Evolutionary conservation across 2,113 vertebrate species (phyloP).

Genomic region (Eleginops maclovinus): DNA sequence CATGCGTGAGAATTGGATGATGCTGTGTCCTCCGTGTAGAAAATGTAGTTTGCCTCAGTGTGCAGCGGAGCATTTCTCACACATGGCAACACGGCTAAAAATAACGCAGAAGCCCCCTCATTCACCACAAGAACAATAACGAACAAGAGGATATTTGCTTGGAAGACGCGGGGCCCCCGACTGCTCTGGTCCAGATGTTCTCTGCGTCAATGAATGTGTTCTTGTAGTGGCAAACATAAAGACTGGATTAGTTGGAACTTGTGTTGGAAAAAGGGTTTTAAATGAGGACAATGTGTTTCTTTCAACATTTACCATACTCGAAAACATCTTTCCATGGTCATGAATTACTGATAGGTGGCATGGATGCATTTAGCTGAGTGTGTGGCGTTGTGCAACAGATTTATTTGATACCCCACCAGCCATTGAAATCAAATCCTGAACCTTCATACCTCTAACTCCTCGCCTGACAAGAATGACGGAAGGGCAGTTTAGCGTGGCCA

Average conservation of each 20-base stretch:
- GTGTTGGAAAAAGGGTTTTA: background rate
- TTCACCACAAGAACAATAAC: slow-evolving; percentile 20
- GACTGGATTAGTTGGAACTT: background rate
- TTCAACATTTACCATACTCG: background rate
- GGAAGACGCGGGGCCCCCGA: slow-evolving; percentile 18
- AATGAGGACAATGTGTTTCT: background rate
- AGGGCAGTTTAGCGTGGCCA: slow-evolving; percentile 50
- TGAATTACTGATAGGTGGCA: background rate
- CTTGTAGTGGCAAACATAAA: background rate
- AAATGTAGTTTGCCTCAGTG: slow-evolving; percentile 35
- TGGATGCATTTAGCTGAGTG: background rate
- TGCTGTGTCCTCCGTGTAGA: slow-evolving; percentile 10
- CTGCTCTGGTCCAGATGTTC: slow-evolving; percentile 8
- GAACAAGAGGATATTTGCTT: slow-evolving; percentile 33
- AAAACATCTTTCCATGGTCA: background rate
- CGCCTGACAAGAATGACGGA: slow-evolving; percentile 25
- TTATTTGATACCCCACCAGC: background rate
- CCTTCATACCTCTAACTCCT: slow-evolving; percentile 7
- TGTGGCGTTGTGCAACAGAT: background rate
- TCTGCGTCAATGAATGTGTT: background rate
- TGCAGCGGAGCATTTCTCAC: slow-evolving; percentile 40
- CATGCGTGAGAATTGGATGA: slow-evolving; percentile 48
- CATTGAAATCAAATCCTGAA: background rate
- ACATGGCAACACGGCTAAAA: slow-evolving; percentile 79
- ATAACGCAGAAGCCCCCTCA: slow-evolving; percentile 54